A percentile compares a stretch with the other conserved stretches of the same genome.
These are phyloP conservation scores for Gymnocheta viridis DNA, from an alignment of 2,888 invertebrate genomes.

Conservation along the genomic window DNA sequence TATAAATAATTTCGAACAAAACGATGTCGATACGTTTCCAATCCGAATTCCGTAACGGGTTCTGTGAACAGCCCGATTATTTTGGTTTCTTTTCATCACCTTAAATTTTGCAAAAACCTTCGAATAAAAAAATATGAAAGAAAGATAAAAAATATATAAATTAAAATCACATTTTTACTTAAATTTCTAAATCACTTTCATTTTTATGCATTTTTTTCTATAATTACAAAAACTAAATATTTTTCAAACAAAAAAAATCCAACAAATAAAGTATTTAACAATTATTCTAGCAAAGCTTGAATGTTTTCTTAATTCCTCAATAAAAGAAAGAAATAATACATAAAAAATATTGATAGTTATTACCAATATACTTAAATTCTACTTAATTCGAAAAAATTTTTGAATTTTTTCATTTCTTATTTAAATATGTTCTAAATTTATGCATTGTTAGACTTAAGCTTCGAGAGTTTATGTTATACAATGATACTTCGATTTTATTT, in stretches of 20 bases:
- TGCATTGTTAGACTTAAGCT: slow-evolving; percentile 39
- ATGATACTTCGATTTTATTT: slow-evolving; percentile 22
- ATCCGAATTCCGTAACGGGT: no score
- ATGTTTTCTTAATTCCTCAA: slow-evolving; percentile 21
- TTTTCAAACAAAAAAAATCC: slow-evolving; percentile 40
- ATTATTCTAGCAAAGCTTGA: slow-evolving; percentile 43
- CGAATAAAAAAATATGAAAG: slow-evolving; percentile 23
- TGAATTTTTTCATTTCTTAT: slow-evolving; percentile 30
- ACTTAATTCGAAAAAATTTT: slow-evolving; percentile 23
- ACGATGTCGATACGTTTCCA: no score
- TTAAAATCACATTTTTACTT: slow-evolving; percentile 67
- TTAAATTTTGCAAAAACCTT: slow-evolving; percentile 34
- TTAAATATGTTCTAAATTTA: slow-evolving; percentile 19
- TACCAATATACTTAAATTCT: slow-evolving; percentile 33
- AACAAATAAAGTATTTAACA: slow-evolving; percentile 56
- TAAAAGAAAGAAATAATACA: slow-evolving; percentile 24
- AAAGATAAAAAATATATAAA: slow-evolving; percentile 47
- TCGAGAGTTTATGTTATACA: slow-evolving; percentile 1
- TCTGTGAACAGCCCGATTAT: no score
- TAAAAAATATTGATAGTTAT: slow-evolving; percentile 48
- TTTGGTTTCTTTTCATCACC: slow-evolving; percentile 30
- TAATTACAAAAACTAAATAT: slow-evolving; percentile 41
- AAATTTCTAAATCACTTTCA: slow-evolving; percentile 61
- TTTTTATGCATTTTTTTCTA: slow-evolving; percentile 33
- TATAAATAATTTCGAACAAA: no score